A percentile compares a stretch with the other conserved stretches of the same genome.
Conservation (phyloP, 2,797 vertebrate species). For the Lacerta bilineata region DNA sequence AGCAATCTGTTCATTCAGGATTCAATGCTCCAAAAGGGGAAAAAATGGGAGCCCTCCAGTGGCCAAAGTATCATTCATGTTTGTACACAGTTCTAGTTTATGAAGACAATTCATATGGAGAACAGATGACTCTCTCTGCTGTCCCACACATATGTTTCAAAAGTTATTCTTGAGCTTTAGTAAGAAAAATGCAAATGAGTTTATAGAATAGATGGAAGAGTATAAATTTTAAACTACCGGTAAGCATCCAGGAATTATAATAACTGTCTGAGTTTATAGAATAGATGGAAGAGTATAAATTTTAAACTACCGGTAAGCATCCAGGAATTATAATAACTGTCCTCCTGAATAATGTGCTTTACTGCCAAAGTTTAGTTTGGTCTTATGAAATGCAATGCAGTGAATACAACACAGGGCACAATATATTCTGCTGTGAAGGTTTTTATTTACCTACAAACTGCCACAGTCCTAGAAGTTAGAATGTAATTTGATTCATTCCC, state of each 20-base stretch:
- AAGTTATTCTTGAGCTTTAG: not conserved
- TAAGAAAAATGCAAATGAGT: not conserved
- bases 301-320: not conserved
- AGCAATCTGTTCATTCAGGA: not conserved
- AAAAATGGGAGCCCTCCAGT: slow-evolving; percentile 52
- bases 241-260: not conserved
- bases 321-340: not conserved
- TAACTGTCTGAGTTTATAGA: not conserved
- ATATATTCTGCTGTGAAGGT: not conserved
- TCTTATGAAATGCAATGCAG: not conserved
- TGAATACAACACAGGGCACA: not conserved
- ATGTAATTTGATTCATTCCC: not conserved
- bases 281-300: not conserved
- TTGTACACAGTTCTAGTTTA: not conserved
- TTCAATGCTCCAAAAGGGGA: slow-evolving; percentile 20
- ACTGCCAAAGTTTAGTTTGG: not conserved
- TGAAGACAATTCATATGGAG: not conserved
- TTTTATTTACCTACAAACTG: not conserved
- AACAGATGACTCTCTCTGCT: not conserved
- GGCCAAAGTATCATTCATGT: slow-evolving; percentile 49
- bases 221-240: not conserved
- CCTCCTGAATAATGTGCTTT: not conserved
- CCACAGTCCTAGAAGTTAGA: not conserved
- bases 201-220: not conserved
- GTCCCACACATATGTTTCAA: not conserved